Base-by-base conservation (phyloP, 2,113 vertebrate genomes). In the Lophius piscatorius region DNA sequence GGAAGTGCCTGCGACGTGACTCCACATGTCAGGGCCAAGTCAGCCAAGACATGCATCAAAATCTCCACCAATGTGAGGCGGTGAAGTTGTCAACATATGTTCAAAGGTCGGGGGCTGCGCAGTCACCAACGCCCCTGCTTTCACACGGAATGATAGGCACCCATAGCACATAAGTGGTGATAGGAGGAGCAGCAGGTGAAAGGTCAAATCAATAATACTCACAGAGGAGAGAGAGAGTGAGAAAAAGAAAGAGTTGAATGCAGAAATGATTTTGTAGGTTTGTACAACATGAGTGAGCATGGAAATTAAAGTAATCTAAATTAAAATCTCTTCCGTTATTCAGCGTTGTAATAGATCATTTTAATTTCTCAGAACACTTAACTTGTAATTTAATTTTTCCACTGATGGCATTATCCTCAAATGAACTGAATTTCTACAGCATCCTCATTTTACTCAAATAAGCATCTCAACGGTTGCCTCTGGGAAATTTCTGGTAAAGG, bases 11-110 rank as follows among this genome's bases (percentile, higher is more conserved):
- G n/a, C n/a, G 38, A 1, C 45, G 7, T 61, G 38, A 40, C 58
- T 35, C 44, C n/a, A 42, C 38, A 52, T 81, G 70, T 78, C 80
- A 85, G 55, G 22, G 7, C 55, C 39, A 48, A 67, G 62, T 45
- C 61, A 63, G 51, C 58, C 29, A 5, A 22, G 79, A 65, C 75
- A 70, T 40, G 48, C 34, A 63, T 58, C 55, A 78, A 64, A 28
- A 40, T 48, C 52, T 21, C 0, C 3, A 0, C 42, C 61, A 45
- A 63, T 68, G 70, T 52, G 38, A 76, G 54, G 51, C 24, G 3
- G 42, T 54, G 51, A 51, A 70, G 56, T 81, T 86, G 76, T 88
- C 80, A 86, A 66, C 51, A 47, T 34, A 39, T 34, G 79, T 47
- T 76, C 80, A 86, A 66, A 82, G 77, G 76, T 80, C 67, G 70